phyloP scores from a whole-genome alignment of 2,113 vertebrate species.

The Pachypanchax playfairii region DNA sequence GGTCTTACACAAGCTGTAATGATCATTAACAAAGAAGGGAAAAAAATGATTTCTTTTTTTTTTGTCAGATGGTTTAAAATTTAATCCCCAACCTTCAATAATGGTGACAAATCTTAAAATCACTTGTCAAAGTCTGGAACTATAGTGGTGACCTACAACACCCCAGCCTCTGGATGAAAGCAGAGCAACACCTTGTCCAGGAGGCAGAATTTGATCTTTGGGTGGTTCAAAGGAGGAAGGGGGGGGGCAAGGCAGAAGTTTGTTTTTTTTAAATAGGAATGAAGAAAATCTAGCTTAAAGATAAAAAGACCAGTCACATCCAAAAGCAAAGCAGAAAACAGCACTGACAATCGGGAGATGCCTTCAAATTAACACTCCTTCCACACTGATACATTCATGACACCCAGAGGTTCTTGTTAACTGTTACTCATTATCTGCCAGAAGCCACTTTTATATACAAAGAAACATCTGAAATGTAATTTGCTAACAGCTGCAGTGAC shows the following conservation, averaged over 20 bases:
- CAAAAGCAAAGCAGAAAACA: conserved; percentile 11
- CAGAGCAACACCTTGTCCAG: background rate
- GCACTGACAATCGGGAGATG: conserved; percentile 32
- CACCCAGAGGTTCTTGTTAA: background rate
- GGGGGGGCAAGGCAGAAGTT: background rate
- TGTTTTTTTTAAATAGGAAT: background rate
- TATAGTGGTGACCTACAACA: background rate
- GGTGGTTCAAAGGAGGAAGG: background rate
- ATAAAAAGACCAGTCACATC: background rate
- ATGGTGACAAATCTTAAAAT: background rate
- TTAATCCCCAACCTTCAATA: background rate
- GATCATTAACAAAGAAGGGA: background rate
- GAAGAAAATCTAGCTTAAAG: background rate
- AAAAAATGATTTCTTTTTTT: too few species aligned
- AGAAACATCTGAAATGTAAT: background rate
- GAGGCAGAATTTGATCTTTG: background rate
- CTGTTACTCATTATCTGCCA: background rate
- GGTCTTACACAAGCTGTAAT: background rate
- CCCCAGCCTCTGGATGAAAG: background rate
- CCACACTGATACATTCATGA: conserved; percentile 1
- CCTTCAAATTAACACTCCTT: conserved; percentile 47
- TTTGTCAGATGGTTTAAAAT: too few species aligned
- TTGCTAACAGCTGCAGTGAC: background rate
- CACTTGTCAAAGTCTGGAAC: background rate
- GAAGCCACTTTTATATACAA: background rate